phyloP scores from a whole-genome alignment of 2,113 vertebrate genomes.

The Rhinopomastus cyanomelas region DNA sequence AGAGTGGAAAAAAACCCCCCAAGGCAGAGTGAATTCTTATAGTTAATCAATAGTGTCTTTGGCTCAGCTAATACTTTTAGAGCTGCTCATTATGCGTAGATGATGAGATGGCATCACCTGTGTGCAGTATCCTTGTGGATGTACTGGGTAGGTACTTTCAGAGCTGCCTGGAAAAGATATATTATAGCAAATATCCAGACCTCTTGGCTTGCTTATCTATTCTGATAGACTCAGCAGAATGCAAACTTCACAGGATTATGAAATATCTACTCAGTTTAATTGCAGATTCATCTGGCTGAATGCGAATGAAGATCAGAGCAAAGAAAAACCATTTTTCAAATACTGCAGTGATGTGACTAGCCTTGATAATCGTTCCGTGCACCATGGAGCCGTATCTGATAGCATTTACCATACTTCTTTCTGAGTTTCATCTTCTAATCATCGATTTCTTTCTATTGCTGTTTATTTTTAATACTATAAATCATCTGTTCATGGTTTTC shows the following conservation, averaged over 20 bases:
- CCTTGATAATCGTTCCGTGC: fast-evolving
- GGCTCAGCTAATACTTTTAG: not conserved
- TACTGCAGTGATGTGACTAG: not conserved
- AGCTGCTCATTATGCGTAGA: not conserved
- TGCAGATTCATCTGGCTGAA: not conserved
- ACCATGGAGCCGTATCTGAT: not conserved
- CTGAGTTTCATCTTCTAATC: not conserved
- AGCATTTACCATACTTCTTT: not conserved
- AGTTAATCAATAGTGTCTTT: not conserved
- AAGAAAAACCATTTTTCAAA: not conserved
- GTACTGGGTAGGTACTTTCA: not conserved
- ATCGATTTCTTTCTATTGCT: not conserved
- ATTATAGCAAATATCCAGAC: not conserved
- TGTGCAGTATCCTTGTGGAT: not conserved
- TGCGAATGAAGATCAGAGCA: not conserved
- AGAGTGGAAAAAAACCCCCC: not conserved
- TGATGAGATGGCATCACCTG: not conserved
- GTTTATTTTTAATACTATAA: not conserved
- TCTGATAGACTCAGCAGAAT: not conserved
- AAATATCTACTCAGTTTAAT: not conserved
- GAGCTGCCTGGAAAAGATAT: not conserved
- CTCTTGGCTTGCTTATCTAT: not conserved
- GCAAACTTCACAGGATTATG: not conserved
- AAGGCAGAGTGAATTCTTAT: not conserved
- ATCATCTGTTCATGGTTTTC: not conserved